These are phyloP conservation scores for Psittacula derbiana DNA, from an alignment of 2,797 vertebrate genomes.

Conservation along the genomic window DNA sequence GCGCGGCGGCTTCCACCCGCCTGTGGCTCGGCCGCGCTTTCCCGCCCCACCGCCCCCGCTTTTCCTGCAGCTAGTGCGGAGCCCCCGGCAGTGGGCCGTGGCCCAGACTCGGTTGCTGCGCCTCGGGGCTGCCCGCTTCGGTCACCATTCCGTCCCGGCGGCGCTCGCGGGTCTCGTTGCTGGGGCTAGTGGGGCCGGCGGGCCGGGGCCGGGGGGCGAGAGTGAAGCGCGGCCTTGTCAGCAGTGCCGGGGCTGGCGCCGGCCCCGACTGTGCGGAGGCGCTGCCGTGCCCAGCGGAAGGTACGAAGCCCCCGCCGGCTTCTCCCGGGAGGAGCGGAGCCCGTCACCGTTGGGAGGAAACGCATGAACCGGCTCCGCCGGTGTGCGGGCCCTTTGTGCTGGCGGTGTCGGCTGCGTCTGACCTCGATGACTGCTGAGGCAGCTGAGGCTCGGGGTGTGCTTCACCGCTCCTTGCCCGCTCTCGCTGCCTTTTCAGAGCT, in stretches of 20 bases:
- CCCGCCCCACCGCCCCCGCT: too few species aligned
- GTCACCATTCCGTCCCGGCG: neutral
- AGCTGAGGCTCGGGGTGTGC: neutral
- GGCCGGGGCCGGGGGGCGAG: neutral
- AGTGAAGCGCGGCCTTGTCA: neutral
- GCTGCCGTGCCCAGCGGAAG: neutral
- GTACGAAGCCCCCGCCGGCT: neutral
- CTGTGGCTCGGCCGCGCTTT: neutral
- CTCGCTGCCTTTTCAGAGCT: neutral
- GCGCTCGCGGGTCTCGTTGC: too few species aligned
- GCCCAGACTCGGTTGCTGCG: too few species aligned
- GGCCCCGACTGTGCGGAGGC: neutral
- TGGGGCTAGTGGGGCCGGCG: neutral
- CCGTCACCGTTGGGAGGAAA: neutral
- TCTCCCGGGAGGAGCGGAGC: neutral
- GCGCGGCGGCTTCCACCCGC: neutral
- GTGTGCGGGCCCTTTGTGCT: neutral
- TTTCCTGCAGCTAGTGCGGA: neutral
- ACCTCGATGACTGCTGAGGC: neutral
- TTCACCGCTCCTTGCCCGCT: neutral
- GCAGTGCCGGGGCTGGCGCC: neutral
- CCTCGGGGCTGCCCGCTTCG: neutral
- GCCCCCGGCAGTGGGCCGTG: neutral
- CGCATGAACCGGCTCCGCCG: neutral
- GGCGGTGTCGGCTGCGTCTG: neutral